phyloP scores from a whole-genome alignment of 2,888 invertebrate species.

The Gasteruption jaculator region DNA sequence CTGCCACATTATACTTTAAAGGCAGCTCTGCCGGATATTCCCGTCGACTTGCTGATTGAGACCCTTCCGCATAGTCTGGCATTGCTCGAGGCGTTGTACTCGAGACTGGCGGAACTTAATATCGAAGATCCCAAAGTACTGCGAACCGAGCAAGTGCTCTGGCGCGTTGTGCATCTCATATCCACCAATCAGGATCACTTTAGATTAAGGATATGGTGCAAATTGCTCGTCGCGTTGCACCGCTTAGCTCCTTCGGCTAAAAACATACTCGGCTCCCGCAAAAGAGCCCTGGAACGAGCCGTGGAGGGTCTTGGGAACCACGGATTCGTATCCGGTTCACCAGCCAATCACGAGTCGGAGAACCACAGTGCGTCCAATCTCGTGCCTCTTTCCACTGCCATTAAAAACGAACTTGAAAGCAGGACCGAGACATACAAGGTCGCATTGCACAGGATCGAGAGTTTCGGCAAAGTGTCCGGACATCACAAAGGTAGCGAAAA shows the following conservation, averaged over 20 bases:
- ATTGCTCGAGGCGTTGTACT: conserved; percentile 76
- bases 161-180: conserved; percentile 81
- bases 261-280: conserved; percentile 63
- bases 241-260: conserved; percentile 58
- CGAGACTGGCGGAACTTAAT: conserved; percentile 39
- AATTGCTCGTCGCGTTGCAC: conserved; percentile 35
- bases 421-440: conserved; percentile 83
- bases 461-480: conserved; percentile 50
- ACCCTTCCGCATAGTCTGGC: conserved; percentile 84
- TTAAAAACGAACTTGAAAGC: conserved; percentile 77
- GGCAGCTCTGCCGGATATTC: conserved; percentile 72
- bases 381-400: conserved; percentile 75
- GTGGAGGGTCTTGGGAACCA: conserved; percentile 85
- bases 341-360: conserved; percentile 13
- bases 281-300: conserved; percentile 75
- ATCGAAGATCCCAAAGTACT: conserved; percentile 48
- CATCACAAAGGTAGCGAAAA: conserved; percentile 35
- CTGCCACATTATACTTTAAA: conserved; percentile 77
- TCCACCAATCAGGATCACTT: conserved; percentile 44
- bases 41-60: conserved; percentile 83
- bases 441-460: conserved; percentile 80
- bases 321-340: conserved; percentile 63
- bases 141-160: conserved; percentile 73
- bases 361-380: conserved; percentile 42
- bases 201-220: conserved; percentile 37